Conservation (phyloP, 2,113 vertebrate genomes). For the Perca flavescens region DNA sequence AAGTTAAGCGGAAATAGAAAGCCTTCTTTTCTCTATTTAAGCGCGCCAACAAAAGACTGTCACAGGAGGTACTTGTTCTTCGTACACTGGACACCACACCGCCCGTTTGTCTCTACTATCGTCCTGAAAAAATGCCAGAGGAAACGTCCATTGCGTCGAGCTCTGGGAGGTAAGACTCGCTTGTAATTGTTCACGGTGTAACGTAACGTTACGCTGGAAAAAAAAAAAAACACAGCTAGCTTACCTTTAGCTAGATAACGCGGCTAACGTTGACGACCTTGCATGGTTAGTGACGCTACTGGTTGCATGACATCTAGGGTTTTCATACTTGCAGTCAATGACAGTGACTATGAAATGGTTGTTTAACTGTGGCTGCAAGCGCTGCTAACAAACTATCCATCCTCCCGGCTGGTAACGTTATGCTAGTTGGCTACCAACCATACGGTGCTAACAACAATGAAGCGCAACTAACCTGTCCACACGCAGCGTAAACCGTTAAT, state of each 20-base stretch:
- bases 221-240: constrained; percentile 13
- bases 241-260: constrained; percentile 25
- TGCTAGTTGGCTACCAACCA: constrained; percentile 47
- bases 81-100: not conserved
- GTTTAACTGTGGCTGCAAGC: too few relatives aligned
- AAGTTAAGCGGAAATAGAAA: constrained; percentile 81
- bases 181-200: not conserved
- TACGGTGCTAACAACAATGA: constrained; percentile 52
- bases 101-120: not conserved
- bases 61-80: not conserved
- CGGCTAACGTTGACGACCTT: not conserved
- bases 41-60: constrained; percentile 82
- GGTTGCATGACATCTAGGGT: fast-evolving
- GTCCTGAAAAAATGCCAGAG: constrained; percentile 78
- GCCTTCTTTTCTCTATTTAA: constrained; percentile 83
- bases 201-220: not conserved
- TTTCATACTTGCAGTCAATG: fast-evolving
- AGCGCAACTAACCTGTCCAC: not conserved
- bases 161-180: constrained; percentile 72
- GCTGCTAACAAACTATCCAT: not conserved
- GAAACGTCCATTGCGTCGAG: constrained; percentile 74
- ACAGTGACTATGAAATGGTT: fast-evolving
- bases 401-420: too few relatives aligned
- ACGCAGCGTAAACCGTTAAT: not conserved
- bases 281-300: fast-evolving